Conservation (phyloP, 2,888 invertebrate species). For the Petrolisthes manimaculis region DNA sequence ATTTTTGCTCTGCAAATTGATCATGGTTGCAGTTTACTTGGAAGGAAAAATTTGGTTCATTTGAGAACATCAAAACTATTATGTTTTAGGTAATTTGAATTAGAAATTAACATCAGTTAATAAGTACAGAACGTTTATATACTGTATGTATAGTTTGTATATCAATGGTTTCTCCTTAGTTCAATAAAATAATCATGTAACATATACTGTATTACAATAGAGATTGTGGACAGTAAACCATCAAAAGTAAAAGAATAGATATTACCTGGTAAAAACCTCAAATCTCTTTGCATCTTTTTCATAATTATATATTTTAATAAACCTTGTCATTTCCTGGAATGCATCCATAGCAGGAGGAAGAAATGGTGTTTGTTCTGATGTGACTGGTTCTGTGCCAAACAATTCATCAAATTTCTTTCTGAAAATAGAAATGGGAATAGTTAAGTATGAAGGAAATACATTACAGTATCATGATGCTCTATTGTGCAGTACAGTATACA, state of each 20-base stretch:
- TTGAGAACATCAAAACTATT: too few species aligned
- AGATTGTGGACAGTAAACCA: background rate
- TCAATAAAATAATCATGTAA: too few species aligned
- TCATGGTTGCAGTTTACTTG: too few species aligned
- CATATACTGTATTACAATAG: background rate
- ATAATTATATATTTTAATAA: constrained; percentile 77
- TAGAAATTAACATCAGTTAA: too few species aligned
- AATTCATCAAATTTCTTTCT: constrained; percentile 83
- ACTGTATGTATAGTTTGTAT: too few species aligned
- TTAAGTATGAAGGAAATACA: too few species aligned
- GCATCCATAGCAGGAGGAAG: constrained; percentile 80
- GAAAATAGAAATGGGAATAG: constrained; percentile 43
- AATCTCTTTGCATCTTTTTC: constrained; percentile 81
- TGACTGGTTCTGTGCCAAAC: constrained; percentile 75
- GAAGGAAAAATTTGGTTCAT: too few species aligned
- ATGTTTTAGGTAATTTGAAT: too few species aligned
- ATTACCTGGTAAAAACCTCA: constrained; percentile 81
- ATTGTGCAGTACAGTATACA: too few species aligned
- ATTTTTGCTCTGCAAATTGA: too few species aligned
- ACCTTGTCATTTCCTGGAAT: constrained; percentile 78
- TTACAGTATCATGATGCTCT: too few species aligned
- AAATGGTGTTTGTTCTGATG: constrained; percentile 72
- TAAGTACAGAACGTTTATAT: too few species aligned
- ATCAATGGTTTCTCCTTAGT: background rate
- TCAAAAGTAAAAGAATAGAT: constrained; percentile 1